These are phyloP conservation scores for Megaceryle maxima DNA, from an alignment of 2,113 vertebrate species.

Conservation along the genomic window DNA sequence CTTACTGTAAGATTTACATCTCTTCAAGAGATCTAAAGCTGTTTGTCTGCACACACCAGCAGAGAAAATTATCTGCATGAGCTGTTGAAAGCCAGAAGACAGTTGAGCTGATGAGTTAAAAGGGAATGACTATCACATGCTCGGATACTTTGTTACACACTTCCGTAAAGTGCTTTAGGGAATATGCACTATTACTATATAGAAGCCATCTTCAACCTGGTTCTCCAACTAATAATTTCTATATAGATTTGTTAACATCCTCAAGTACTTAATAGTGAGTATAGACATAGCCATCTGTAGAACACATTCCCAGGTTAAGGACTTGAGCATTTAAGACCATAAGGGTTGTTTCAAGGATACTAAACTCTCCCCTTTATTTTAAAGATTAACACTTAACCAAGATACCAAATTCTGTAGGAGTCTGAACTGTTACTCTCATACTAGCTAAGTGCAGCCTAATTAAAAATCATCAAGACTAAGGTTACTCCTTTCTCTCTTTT, in stretches of 20 bases:
- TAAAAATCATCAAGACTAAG: not conserved
- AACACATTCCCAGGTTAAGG: not conserved
- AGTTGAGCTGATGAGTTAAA: slow-evolving; percentile 3
- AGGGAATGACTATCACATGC: slow-evolving; percentile 53
- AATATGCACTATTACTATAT: not conserved
- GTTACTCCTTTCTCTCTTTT: not conserved
- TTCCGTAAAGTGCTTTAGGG: not conserved
- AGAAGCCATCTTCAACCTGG: not conserved
- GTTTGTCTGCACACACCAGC: not conserved
- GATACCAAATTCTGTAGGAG: not conserved
- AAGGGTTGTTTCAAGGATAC: not conserved
- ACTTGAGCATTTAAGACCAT: not conserved
- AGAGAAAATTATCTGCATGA: not conserved
- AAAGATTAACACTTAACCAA: not conserved
- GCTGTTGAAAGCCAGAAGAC: slow-evolving; percentile 23
- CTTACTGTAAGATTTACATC: slow-evolving; percentile 24
- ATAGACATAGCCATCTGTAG: not conserved
- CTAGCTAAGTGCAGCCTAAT: not conserved
- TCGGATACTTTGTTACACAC: not conserved
- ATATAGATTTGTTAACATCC: not conserved
- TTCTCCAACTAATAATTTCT: not conserved
- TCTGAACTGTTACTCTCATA: not conserved
- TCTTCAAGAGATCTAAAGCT: slow-evolving; percentile 21
- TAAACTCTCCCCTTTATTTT: not conserved
- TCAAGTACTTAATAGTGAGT: not conserved